Evolutionary conservation across 2,888 invertebrate species (phyloP), one percentile per base, ranked within the genome.

Genomic region (Tethea ocularis): DNA sequence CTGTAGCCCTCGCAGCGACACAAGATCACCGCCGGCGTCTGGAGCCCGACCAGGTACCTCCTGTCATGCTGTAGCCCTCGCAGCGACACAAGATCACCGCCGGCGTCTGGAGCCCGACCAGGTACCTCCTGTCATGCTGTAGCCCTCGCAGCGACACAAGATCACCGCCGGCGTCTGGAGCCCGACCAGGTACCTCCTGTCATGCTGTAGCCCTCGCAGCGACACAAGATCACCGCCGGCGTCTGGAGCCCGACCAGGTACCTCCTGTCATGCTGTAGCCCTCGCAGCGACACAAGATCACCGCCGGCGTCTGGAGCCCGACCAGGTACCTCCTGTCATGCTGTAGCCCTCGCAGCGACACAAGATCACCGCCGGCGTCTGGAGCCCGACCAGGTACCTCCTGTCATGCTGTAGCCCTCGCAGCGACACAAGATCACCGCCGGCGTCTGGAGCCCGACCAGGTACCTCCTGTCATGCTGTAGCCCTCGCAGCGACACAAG

Each of bases 231-330:
- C 62, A 97, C 97, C 52, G 96, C 97, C 0, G 94, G 96, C 71
- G 96, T 99, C 71, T 99, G 98, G 98, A 97, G 98, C 2, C 99
- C 99, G 87, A 99, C 80, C 95, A 95, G 62, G 98, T 99, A 82
- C 97, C 98, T 52, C 95, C 97, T 8, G 96, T 99, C 54, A 95
- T 98, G 83, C 98, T 98, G 98, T 97, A 98, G 13, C 94, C 95
- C 74, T 94, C 93, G 71, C 94, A 94, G 70, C 94, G 94, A 17
- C 93, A 95, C 10, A 92, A 94, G 80, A 77, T 97, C 62, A 97
- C 97, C 52, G 96, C 97, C 0, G 94, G 96, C 71, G 96, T 99
- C 71, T 99, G 98, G 98, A 97, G 98, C 2, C 99, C 99, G 87
- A 99, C 80, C 95, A 95, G 62, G 98, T 99, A 82, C 97, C 98